These are phyloP conservation scores for Melinopterus prodromus DNA, from an alignment of 2,888 invertebrate genomes.

Conservation along the genomic window DNA sequence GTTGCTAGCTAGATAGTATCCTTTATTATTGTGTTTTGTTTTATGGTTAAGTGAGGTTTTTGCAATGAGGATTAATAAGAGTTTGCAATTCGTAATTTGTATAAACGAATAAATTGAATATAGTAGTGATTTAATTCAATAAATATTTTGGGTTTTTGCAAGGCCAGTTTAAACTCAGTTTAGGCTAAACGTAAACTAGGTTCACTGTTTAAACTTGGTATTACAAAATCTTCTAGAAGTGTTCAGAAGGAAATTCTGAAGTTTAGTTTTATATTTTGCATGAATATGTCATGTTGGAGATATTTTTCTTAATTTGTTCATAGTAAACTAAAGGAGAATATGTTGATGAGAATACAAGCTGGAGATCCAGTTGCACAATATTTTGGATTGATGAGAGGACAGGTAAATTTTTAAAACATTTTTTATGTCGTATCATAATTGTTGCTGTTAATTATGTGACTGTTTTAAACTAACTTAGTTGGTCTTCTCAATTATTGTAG, in stretches of 20 bases:
- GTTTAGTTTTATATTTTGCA: no score
- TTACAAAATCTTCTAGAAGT: no score
- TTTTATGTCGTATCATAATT: no score
- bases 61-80: constrained; percentile 23
- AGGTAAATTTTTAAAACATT: constrained; percentile 67
- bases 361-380: constrained; percentile 99
- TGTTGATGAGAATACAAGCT: constrained; percentile 98
- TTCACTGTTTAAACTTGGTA: no score
- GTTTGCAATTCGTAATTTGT: constrained; percentile 17
- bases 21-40: constrained; percentile 39
- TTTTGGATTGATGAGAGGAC: constrained; percentile 97
- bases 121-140: not conserved
- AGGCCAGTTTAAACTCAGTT: no score
- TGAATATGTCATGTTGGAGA: not conserved
- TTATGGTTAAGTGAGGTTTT: not conserved
- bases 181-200: no score
- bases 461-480: no score
- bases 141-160: no score
- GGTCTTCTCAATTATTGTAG: no score
- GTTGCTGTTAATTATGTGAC: no score
- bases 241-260: no score
- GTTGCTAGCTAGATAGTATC: constrained; percentile 87
- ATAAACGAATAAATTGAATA: not conserved
- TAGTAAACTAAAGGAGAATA: constrained; percentile 96
- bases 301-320: constrained; percentile 38